phyloP scores from a whole-genome alignment of 1,140 invertebrate species.

The Zelostemma sp. region DNA sequence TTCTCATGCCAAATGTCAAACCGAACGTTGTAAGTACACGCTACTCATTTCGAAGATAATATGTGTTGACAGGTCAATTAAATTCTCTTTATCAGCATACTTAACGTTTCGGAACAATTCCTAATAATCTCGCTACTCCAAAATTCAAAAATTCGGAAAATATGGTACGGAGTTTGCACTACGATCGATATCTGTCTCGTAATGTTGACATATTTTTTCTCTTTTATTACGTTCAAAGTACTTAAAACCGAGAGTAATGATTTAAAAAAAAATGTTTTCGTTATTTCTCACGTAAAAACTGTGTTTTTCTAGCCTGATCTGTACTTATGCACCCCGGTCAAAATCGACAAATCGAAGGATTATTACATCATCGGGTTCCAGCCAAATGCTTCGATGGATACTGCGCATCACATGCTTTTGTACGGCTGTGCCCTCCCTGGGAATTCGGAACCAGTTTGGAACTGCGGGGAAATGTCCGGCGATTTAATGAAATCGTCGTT shows the following conservation, averaged over 20 bases:
- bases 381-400: slow-evolving; percentile 91
- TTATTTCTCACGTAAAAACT: background rate
- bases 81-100: slow-evolving; percentile 2
- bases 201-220: no score
- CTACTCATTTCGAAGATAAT: background rate
- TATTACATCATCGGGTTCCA: slow-evolving; percentile 92
- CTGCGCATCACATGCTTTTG: slow-evolving; percentile 95
- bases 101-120: slow-evolving; percentile 10
- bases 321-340: slow-evolving; percentile 87
- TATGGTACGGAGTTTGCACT: no score
- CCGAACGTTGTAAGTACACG: slow-evolving; percentile 74
- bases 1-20: slow-evolving; percentile 80
- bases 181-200: no score
- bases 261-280: no score
- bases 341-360: slow-evolving; percentile 76
- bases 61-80: no score
- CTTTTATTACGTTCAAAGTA: no score
- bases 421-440: slow-evolving; percentile 94
- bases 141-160: no score
- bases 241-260: no score
- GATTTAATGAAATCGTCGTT: slow-evolving; percentile 48
- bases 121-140: no score
- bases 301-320: slow-evolving; percentile 79
- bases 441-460: slow-evolving; percentile 83
- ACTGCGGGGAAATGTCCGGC: slow-evolving; percentile 92